Conservation (phyloP, 1,140 invertebrate genomes). For the Papilio aristodemus region DNA sequence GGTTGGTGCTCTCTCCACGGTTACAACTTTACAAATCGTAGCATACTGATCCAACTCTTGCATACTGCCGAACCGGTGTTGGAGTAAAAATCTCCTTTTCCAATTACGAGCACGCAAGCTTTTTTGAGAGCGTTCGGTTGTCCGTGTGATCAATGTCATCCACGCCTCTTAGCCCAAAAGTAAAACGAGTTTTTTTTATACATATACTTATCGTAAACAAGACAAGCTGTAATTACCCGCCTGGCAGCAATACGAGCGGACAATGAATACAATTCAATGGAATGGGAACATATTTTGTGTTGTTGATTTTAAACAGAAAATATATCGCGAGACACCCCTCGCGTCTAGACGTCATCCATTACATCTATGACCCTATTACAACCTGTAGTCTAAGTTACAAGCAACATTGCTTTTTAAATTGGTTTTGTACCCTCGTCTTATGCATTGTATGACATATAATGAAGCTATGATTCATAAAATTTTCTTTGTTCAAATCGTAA, state of each 20-base stretch:
- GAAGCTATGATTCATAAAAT: no score
- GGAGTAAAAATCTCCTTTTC: conserved; percentile 13
- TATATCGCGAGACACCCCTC: conserved; percentile 12
- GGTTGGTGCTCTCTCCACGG: neutral
- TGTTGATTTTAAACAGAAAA: conserved; percentile 16
- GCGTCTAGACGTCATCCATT: conserved; percentile 28
- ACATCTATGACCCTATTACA: conserved; percentile 25
- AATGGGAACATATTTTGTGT: conserved; percentile 27
- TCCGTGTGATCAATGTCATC: conserved; percentile 28
- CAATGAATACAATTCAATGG: conserved; percentile 13
- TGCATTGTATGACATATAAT: neutral
- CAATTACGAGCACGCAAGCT: conserved; percentile 28
- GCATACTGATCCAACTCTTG: conserved; percentile 11
- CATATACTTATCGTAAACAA: conserved; percentile 33
- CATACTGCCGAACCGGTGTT: conserved; percentile 11
- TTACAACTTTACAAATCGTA: conserved; percentile 11
- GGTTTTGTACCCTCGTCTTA: conserved; percentile 5
- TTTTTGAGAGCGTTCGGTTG: conserved; percentile 11
- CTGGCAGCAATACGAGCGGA: conserved; percentile 10
- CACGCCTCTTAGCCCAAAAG: conserved; percentile 27
- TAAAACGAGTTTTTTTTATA: conserved; percentile 27
- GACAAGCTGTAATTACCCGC: conserved; percentile 2
- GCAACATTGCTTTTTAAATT: neutral
- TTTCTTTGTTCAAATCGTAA: no score
- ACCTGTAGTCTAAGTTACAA: neutral